These are phyloP conservation scores for Rhabdomys pumilio DNA, from an alignment of 2,797 vertebrate species.

Conservation along the genomic window DNA sequence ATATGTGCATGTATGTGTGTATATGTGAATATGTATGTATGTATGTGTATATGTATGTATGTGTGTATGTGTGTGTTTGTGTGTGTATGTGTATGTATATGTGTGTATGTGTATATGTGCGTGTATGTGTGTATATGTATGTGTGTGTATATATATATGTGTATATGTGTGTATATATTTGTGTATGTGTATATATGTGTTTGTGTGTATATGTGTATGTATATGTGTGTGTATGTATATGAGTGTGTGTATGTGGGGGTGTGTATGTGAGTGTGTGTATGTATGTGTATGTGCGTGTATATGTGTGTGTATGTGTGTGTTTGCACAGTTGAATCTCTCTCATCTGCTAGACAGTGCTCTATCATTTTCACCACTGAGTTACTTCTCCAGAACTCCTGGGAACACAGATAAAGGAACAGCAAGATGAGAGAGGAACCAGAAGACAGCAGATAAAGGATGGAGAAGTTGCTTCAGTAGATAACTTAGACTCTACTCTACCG, in stretches of 20 bases:
- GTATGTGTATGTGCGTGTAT: not conserved
- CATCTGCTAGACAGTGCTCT: not conserved
- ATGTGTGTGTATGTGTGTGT: not conserved
- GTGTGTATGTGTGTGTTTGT: too few species aligned
- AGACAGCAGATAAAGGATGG: not conserved
- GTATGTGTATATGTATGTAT: too few species aligned
- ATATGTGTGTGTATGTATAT: too few species aligned
- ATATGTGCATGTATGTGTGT: too few species aligned
- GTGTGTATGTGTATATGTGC: too few species aligned
- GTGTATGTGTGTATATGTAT: not conserved
- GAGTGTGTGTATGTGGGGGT: too few species aligned
- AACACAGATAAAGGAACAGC: not conserved
- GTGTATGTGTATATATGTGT: too few species aligned
- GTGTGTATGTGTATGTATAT: too few species aligned
- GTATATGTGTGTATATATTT: not conserved
- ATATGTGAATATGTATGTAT: too few species aligned
- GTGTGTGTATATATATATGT: not conserved
- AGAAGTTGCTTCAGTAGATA: too few species aligned
- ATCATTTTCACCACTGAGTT: not conserved
- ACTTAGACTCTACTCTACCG: accelerated
- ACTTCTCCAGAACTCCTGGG: not conserved
- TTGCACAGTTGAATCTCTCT: not conserved
- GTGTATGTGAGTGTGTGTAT: not conserved
- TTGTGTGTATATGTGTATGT: too few species aligned
- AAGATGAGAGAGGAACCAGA: not conserved